These are phyloP conservation scores for Spisula solida DNA, from an alignment of 2,888 invertebrate genomes.

Conservation along the genomic window DNA sequence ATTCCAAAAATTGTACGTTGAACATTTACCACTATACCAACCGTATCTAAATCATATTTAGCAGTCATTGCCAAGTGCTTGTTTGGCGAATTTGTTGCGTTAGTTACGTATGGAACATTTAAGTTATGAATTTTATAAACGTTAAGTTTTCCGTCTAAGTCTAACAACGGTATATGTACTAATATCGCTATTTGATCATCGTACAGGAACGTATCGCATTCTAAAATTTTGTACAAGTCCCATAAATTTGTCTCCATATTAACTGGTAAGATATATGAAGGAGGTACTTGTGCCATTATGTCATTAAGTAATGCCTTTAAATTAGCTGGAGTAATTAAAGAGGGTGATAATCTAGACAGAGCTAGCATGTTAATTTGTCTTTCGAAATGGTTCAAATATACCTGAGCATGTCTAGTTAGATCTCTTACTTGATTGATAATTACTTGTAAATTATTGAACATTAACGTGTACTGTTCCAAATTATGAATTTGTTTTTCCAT, in stretches of 20 bases:
- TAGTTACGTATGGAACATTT: not conserved
- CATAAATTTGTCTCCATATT: not conserved
- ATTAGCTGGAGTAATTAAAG: not conserved
- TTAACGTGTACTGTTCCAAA: not conserved
- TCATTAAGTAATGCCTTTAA: not conserved
- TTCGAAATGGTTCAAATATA: not conserved
- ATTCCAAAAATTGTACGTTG: not conserved
- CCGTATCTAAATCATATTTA: not conserved
- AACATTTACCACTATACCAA: not conserved
- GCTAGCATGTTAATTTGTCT: not conserved
- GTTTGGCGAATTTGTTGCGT: not conserved
- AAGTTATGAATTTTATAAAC: conserved; percentile 16
- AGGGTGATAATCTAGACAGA: not conserved
- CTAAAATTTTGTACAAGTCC: conserved; percentile 15
- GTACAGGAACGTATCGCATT: conserved; percentile 20
- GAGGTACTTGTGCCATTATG: conserved; percentile 7
- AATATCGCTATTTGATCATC: conserved; percentile 21
- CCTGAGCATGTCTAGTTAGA: not conserved
- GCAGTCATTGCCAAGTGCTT: not conserved
- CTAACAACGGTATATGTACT: not conserved
- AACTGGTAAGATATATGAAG: not conserved
- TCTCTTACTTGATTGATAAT: not conserved
- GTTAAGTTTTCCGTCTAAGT: conserved; percentile 3
- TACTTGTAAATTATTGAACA: not conserved
- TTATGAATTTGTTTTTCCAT: not conserved